A percentile compares a stretch with the other conserved stretches of the same genome.
These are phyloP conservation scores for Chydorus sphaericus DNA, from an alignment of 2,888 invertebrate species.

Conservation along the genomic window DNA sequence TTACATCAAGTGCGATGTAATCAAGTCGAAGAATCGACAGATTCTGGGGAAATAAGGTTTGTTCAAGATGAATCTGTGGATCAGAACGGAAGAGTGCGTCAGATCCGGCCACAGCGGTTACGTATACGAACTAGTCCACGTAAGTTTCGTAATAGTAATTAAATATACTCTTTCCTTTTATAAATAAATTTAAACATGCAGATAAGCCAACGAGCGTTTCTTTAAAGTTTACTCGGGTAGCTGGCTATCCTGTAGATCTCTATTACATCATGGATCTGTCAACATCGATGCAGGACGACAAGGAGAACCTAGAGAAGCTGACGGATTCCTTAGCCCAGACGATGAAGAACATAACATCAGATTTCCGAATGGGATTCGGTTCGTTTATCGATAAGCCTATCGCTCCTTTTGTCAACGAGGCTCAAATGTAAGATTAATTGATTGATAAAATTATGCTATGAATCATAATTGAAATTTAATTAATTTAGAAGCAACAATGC, in stretches of 20 bases:
- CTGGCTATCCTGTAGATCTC: conserved; percentile 94
- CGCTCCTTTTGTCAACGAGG: conserved; percentile 89
- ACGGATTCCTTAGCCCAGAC: conserved; percentile 64
- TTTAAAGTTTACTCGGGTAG: conserved; percentile 66
- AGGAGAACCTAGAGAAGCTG: conserved; percentile 74
- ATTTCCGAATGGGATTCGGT: conserved; percentile 83
- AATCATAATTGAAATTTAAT: not conserved
- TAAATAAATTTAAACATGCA: no score
- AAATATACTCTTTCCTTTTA: no score
- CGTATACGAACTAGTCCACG: conserved; percentile 61
- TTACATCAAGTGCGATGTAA: not conserved
- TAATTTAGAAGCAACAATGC: not conserved
- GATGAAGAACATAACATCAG: conserved; percentile 81
- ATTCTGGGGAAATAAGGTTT: conserved; percentile 40
- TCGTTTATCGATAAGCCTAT: conserved; percentile 93
- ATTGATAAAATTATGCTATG: no score
- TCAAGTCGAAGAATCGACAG: conserved; percentile 40
- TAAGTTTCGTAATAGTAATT: conserved; percentile 28
- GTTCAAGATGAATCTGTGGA: conserved; percentile 38
- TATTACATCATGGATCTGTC: conserved; percentile 99
- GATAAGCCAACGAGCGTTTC: conserved; percentile 59
- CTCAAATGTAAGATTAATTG: conserved; percentile 77
- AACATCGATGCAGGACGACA: conserved; percentile 97
- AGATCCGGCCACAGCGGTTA: conserved; percentile 66
- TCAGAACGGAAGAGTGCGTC: conserved; percentile 43